Conservation (phyloP, 2,113 vertebrate genomes). For the Oostethus manadensis region DNA sequence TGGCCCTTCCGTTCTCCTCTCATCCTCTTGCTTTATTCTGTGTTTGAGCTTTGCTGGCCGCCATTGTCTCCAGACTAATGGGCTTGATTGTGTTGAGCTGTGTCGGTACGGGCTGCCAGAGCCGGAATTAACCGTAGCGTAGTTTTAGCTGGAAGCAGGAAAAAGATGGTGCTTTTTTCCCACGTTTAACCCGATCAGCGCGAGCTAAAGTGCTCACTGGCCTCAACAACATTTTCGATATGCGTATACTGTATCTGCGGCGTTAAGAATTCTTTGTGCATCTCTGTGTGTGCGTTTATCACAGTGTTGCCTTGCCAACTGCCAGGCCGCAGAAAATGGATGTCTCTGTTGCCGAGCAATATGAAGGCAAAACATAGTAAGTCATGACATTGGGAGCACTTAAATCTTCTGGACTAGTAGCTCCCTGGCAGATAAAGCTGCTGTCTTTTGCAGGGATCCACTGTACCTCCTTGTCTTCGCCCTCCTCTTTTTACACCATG, state of each 20-base stretch:
- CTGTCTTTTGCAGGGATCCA: slow-evolving; percentile 25
- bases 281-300: slow-evolving; percentile 46
- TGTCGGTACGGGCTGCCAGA: slow-evolving; percentile 56
- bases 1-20: slow-evolving; percentile 14
- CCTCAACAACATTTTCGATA: not conserved
- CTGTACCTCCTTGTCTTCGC: not conserved
- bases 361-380: slow-evolving; percentile 56
- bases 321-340: slow-evolving; percentile 46
- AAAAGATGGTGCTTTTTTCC: slow-evolving; percentile 46
- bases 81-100: slow-evolving; percentile 65
- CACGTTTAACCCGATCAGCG: slow-evolving; percentile 37
- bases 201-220: slow-evolving; percentile 15
- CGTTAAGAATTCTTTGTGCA: slow-evolving; percentile 49
- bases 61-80: slow-evolving; percentile 66
- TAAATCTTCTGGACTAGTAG: slow-evolving; percentile 48
- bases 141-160: slow-evolving; percentile 49
- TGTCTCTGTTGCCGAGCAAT: slow-evolving; percentile 50
- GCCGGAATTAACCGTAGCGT: slow-evolving; percentile 49
- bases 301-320: slow-evolving; percentile 55
- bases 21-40: slow-evolving; percentile 20
- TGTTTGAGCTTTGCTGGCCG: slow-evolving; percentile 49
- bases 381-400: slow-evolving; percentile 37
- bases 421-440: slow-evolving; percentile 28
- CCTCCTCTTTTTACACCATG: slow-evolving; percentile 3
- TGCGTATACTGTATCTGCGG: not conserved